These are phyloP conservation scores for Labrus mixtus DNA, from an alignment of 2,113 vertebrate species.

Conservation along the genomic window DNA sequence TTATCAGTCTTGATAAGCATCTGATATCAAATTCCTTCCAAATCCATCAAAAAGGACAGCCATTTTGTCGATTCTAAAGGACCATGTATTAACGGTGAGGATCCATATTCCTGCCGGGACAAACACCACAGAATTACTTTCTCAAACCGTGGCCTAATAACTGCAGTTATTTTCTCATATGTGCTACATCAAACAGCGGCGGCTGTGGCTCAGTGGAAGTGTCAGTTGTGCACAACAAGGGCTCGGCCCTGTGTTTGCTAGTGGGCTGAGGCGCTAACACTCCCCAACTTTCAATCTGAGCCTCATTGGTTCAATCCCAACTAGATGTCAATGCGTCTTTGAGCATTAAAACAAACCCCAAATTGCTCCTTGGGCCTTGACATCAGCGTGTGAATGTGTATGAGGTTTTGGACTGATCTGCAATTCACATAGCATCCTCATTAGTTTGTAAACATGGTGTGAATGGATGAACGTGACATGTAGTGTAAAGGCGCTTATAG, in stretches of 20 bases:
- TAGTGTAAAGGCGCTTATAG: too few species aligned
- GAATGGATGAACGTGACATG: too few species aligned
- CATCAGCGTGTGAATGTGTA: too few species aligned
- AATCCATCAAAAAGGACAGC: slow-evolving; percentile 29
- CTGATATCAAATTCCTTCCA: slow-evolving; percentile 19
- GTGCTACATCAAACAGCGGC: not conserved
- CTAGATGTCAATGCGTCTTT: too few species aligned
- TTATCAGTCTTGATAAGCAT: slow-evolving; percentile 54
- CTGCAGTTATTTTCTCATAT: not conserved
- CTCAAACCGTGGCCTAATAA: slow-evolving; percentile 20
- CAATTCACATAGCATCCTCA: too few species aligned
- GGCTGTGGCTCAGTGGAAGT: too few species aligned
- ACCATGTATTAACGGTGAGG: slow-evolving; percentile 31
- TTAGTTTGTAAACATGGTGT: too few species aligned
- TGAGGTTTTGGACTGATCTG: too few species aligned
- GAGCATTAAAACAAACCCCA: too few species aligned
- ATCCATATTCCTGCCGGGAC: slow-evolving; percentile 34
- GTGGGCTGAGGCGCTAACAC: slow-evolving; percentile 78
- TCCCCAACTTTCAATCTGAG: slow-evolving; percentile 72
- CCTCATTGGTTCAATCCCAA: too few species aligned
- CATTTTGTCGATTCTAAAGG: slow-evolving; percentile 24
- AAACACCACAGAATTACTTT: slow-evolving; percentile 28
- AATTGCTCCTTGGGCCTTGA: too few species aligned
- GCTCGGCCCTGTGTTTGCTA: slow-evolving; percentile 80
- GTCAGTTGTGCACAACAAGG: slow-evolving; percentile 73